Evolutionary conservation across 2,113 vertebrate genomes (phyloP).

Genomic region (Zingel zingel): DNA sequence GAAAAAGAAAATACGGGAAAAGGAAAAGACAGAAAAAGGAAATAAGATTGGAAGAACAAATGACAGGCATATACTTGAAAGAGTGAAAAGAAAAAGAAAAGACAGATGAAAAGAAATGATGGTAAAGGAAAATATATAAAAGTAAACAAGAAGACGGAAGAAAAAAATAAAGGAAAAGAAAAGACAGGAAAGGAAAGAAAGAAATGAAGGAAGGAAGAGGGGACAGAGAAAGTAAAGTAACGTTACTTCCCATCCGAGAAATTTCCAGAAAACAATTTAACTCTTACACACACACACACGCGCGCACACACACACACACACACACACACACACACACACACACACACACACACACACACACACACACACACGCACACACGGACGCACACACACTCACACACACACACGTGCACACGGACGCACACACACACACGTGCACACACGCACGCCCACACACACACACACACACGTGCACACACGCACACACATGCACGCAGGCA

Average conservation of each 20-base stretch:
- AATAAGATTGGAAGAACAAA: neutral
- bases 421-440: too few species aligned
- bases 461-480: neutral
- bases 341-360: neutral
- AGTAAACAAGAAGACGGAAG: too few species aligned
- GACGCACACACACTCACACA: too few species aligned
- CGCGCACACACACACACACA: neutral
- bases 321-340: neutral
- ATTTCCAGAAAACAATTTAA: neutral
- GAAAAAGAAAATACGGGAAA: accelerated
- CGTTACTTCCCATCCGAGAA: neutral
- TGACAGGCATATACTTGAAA: too few species aligned
- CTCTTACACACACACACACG: too few species aligned
- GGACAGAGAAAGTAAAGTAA: neutral
- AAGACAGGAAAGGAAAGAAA: neutral
- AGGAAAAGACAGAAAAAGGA: neutral
- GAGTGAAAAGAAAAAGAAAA: too few species aligned
- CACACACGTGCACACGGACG: too few species aligned
- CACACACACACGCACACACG: too few species aligned
- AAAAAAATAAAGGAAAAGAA: neutral
- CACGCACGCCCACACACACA: neutral
- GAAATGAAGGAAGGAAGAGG: neutral
- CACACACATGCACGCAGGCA: neutral
- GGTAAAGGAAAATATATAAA: too few species aligned
- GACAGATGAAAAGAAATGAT: accelerated